Evolutionary conservation across 2,113 vertebrate genomes (phyloP).

Genomic region (Podarcis raffonei): DNA sequence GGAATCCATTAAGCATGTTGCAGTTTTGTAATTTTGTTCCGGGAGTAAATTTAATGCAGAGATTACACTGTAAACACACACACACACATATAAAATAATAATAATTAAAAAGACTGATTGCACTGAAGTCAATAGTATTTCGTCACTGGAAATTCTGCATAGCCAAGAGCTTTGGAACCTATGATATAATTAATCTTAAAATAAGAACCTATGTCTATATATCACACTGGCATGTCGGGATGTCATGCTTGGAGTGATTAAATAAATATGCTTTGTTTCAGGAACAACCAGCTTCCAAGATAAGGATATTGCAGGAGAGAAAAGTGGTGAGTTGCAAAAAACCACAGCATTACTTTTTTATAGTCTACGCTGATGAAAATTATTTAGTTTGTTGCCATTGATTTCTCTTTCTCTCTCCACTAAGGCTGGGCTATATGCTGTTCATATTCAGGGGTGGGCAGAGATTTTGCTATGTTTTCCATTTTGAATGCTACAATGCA

Average conservation of each 20-base stretch:
- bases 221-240: neutral
- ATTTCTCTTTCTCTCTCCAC: neutral
- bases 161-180: neutral
- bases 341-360: neutral
- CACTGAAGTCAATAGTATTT: neutral
- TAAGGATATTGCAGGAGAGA: neutral
- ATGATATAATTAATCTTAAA: neutral
- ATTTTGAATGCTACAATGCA: neutral
- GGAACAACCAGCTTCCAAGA: neutral
- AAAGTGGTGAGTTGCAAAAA: conserved; percentile 2
- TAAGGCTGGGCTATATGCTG: neutral
- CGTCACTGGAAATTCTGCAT: neutral
- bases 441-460: neutral
- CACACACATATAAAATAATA: too few relatives aligned
- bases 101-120: too few relatives aligned
- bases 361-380: neutral
- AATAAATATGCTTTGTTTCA: neutral
- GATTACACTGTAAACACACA: neutral
- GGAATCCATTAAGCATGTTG: neutral
- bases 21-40: neutral
- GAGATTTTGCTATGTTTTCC: neutral
- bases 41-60: neutral
- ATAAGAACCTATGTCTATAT: neutral
- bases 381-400: neutral
- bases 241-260: neutral